Percentiles rank a stretch among this genome's conserved stretches.
phyloP scores from a whole-genome alignment of 2,113 vertebrate species.

The Leucosticte australis region DNA sequence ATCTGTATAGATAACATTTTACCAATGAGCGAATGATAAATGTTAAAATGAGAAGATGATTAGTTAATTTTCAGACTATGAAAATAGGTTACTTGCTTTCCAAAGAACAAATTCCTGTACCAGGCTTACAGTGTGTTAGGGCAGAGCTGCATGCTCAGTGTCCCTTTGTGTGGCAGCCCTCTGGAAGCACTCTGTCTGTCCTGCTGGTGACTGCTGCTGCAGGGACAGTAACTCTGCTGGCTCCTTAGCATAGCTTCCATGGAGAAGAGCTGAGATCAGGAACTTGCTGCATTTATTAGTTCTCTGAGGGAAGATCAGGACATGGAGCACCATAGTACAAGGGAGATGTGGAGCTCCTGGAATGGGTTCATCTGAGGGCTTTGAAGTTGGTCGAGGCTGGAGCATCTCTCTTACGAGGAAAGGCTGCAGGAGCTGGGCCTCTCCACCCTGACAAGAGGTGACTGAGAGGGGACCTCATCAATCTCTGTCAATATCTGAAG shows the following conservation, averaged over 20 bases:
- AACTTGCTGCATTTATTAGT: not conserved
- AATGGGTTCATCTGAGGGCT: not conserved
- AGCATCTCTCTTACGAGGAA: not conserved
- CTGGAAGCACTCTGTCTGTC: not conserved
- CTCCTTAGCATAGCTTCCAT: not conserved
- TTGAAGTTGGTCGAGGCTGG: not conserved
- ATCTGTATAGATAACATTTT: not conserved
- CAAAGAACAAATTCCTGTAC: not conserved
- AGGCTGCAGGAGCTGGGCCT: not conserved
- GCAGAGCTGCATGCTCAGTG: not conserved
- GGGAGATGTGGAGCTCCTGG: not conserved
- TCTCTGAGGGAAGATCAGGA: not conserved
- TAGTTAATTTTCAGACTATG: not conserved
- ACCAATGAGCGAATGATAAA: not conserved
- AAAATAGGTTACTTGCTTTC: not conserved
- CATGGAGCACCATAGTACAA: accelerated
- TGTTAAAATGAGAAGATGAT: conserved; percentile 4
- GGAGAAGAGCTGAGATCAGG: not conserved
- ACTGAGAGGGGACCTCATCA: no score
- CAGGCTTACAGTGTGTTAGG: not conserved
- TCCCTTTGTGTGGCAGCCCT: not conserved
- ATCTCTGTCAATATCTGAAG: not conserved
- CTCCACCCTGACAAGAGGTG: not conserved
- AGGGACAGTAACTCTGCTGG: not conserved
- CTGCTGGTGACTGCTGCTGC: not conserved